Conservation (phyloP, 37 sponge, comb jelly and placozoan genomes). For the Mnemiopsis leidyi region DNA sequence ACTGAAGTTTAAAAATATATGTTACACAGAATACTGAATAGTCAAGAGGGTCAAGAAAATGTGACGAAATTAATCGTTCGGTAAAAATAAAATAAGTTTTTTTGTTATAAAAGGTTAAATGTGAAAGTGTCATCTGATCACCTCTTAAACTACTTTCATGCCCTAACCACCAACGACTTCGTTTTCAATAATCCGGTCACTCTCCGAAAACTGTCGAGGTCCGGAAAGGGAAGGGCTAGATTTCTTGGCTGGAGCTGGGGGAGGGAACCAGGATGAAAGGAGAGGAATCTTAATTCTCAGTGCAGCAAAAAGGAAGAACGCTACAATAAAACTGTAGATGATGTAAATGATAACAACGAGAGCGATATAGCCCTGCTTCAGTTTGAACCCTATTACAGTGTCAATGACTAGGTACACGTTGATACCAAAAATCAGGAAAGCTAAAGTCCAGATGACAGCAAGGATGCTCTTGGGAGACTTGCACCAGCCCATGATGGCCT, state of each 20-base stretch:
- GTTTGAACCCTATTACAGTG: not conserved
- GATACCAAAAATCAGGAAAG: slow-evolving; percentile 72
- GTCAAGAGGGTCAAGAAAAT: too few relatives aligned
- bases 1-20: too few relatives aligned
- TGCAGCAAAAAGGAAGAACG: slow-evolving; percentile 11
- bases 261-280: not conserved
- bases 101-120: too few relatives aligned
- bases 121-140: too few relatives aligned
- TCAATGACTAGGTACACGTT: slow-evolving; percentile 72
- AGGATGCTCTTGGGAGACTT: slow-evolving; percentile 69
- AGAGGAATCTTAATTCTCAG: not conserved
- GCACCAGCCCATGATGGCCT: slow-evolving; percentile 77
- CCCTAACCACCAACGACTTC: not conserved
- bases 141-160: too few relatives aligned
- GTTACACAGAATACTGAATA: too few relatives aligned
- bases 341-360: not conserved
- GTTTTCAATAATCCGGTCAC: slow-evolving; percentile 2
- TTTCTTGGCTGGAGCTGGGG: not conserved
- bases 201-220: not conserved
- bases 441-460: slow-evolving; percentile 70
- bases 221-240: not conserved
- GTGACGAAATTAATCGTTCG: too few relatives aligned
- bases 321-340: slow-evolving; percentile 21
- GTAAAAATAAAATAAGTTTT: too few relatives aligned
- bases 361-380: not conserved